Evolutionary conservation across 2,888 invertebrate species (phyloP).

Genomic region (Phyllotreta striolata): DNA sequence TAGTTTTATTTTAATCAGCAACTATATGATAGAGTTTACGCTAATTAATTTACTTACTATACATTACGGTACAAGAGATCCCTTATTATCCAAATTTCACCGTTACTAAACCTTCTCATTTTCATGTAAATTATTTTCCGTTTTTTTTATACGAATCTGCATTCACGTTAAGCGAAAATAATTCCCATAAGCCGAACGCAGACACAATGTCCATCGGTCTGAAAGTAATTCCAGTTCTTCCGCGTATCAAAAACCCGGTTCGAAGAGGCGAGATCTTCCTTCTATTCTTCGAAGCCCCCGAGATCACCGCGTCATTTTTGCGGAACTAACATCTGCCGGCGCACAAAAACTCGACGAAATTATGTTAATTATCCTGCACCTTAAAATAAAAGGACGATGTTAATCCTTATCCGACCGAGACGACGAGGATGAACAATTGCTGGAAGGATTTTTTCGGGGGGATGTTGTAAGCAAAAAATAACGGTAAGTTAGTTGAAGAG

Average conservation of each 20-base stretch:
- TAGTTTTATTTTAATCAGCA: too few species aligned
- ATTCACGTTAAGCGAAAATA: slow-evolving; percentile 6
- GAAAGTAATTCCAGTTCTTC: slow-evolving; percentile 32
- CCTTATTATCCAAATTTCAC: too few species aligned
- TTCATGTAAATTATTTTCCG: too few species aligned
- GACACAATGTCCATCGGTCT: slow-evolving; percentile 28
- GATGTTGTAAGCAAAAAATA: slow-evolving; percentile 10
- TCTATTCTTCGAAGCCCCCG: slow-evolving; percentile 25
- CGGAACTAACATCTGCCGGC: slow-evolving; percentile 35
- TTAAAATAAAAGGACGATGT: slow-evolving; percentile 40
- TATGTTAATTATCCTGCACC: slow-evolving; percentile 41
- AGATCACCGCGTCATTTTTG: slow-evolving; percentile 18
- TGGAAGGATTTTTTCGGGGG: slow-evolving; percentile 17
- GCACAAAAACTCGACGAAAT: slow-evolving; percentile 36
- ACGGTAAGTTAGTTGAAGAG: slow-evolving; percentile 12
- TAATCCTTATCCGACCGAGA: slow-evolving; percentile 39
- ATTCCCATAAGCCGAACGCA: slow-evolving; percentile 18
- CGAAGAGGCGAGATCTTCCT: slow-evolving; percentile 23
- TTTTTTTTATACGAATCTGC: too few species aligned
- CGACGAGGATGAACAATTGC: slow-evolving; percentile 30
- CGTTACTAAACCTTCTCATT: too few species aligned
- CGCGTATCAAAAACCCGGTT: slow-evolving; percentile 31
- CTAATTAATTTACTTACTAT: too few species aligned
- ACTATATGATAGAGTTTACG: too few species aligned
- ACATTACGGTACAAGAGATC: too few species aligned